These are phyloP conservation scores for Calameuta filiformis DNA, from an alignment of 2,888 invertebrate genomes.

Conservation along the genomic window DNA sequence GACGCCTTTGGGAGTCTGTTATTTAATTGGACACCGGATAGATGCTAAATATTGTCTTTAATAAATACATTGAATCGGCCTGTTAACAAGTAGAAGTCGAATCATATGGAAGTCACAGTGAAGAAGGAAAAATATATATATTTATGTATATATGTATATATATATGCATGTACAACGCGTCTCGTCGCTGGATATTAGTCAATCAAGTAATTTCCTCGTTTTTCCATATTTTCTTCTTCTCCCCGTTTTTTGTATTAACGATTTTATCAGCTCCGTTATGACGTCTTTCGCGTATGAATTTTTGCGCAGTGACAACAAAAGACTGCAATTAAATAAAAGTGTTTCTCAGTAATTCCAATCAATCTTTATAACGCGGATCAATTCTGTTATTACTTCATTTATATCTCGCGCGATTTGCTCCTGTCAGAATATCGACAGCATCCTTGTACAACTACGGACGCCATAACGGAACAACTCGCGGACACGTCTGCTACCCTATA, in stretches of 20 bases:
- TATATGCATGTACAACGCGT: background rate
- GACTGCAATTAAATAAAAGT: background rate
- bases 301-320: background rate
- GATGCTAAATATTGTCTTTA: slow-evolving; percentile 4
- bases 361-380: rapidly evolving
- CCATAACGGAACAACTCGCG: slow-evolving; percentile 1
- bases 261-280: background rate
- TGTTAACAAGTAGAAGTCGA: slow-evolving; percentile 7
- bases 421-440: background rate
- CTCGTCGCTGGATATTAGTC: background rate
- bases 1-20: background rate
- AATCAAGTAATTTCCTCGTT: background rate
- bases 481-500: background rate
- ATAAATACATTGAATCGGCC: slow-evolving; percentile 3
- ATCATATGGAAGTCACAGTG: slow-evolving; percentile 4
- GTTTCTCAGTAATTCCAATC: background rate
- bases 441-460: background rate
- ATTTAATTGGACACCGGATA: background rate
- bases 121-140: background rate
- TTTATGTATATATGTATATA: background rate
- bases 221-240: background rate
- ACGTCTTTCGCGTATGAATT: background rate
- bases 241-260: background rate
- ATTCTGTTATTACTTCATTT: background rate
- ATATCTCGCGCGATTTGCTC: background rate